Conservation (phyloP, 2,113 vertebrate species). For the Rhinichthys klamathensis region DNA sequence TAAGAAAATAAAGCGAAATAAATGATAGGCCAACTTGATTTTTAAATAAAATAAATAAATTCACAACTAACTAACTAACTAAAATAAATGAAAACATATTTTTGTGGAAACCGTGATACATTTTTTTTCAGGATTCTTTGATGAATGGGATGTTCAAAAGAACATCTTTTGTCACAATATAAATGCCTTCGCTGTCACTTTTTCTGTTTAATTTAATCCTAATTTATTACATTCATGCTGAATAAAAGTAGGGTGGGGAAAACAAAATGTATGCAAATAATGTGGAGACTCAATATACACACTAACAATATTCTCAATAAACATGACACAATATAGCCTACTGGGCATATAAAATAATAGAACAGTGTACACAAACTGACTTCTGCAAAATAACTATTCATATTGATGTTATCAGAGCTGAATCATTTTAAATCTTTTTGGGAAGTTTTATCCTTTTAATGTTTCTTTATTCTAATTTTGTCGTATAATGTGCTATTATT, state of each 20-base stretch:
- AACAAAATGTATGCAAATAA: too few relatives aligned
- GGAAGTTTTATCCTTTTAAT: neutral
- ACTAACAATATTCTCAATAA: too few relatives aligned
- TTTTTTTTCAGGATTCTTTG: neutral
- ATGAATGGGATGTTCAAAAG: neutral
- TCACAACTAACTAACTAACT: too few relatives aligned
- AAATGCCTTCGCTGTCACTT: neutral
- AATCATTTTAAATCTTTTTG: neutral
- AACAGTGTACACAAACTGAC: too few relatives aligned
- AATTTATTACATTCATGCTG: neutral
- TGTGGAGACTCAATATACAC: too few relatives aligned
- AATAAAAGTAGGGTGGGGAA: neutral
- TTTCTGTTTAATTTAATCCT: neutral
- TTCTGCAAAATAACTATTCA: too few relatives aligned
- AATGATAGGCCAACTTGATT: neutral
- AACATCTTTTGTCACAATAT: neutral
- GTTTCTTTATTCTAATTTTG: neutral
- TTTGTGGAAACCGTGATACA: neutral
- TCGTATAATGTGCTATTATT: too few relatives aligned
- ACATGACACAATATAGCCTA: too few relatives aligned
- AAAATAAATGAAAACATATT: too few relatives aligned
- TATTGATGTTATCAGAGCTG: neutral
- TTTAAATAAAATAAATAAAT: neutral
- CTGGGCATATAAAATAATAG: too few relatives aligned
- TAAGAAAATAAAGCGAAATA: neutral